Conservation (phyloP, 2,888 invertebrate species). For the Tetheella fluctuosa region DNA sequence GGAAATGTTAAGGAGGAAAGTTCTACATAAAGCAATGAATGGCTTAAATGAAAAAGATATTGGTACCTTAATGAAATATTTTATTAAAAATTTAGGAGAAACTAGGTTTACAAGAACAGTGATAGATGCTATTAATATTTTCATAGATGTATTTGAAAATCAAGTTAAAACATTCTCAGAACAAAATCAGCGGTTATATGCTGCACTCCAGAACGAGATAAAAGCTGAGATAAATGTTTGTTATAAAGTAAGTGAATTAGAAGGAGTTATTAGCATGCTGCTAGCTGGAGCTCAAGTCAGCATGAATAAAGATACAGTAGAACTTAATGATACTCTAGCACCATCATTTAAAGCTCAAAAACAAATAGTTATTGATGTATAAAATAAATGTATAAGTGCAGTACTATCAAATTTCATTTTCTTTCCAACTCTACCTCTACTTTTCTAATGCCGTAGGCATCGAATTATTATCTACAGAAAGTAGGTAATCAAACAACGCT, state of each 20-base stretch:
- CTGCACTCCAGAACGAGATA: conserved; percentile 84
- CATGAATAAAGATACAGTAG: conserved; percentile 59
- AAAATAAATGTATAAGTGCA: conserved; percentile 30
- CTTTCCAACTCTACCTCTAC: conserved; percentile 1
- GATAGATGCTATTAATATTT: conserved; percentile 88
- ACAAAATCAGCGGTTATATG: conserved; percentile 85
- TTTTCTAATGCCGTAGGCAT: no score
- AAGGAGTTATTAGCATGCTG: conserved; percentile 88
- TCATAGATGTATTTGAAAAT: conserved; percentile 90
- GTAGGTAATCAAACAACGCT: no score
- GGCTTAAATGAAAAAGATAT: conserved; percentile 88
- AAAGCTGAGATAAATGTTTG: conserved; percentile 88
- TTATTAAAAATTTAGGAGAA: conserved; percentile 89
- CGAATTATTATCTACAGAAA: no score
- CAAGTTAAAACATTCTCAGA: conserved; percentile 86
- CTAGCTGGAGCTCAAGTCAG: conserved; percentile 84
- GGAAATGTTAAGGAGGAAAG: conserved; percentile 93
- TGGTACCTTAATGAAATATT: conserved; percentile 88
- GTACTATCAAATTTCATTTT: conserved; percentile 16
- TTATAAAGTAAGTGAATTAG: conserved; percentile 85
- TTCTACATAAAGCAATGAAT: conserved; percentile 89
- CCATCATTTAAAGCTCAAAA: conserved; percentile 79
- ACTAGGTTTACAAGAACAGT: conserved; percentile 89
- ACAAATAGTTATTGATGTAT: conserved; percentile 84
- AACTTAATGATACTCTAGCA: conserved; percentile 56